phyloP scores from a whole-genome alignment of 2,888 invertebrate genomes.

The Meliscaeva auricollis region DNA sequence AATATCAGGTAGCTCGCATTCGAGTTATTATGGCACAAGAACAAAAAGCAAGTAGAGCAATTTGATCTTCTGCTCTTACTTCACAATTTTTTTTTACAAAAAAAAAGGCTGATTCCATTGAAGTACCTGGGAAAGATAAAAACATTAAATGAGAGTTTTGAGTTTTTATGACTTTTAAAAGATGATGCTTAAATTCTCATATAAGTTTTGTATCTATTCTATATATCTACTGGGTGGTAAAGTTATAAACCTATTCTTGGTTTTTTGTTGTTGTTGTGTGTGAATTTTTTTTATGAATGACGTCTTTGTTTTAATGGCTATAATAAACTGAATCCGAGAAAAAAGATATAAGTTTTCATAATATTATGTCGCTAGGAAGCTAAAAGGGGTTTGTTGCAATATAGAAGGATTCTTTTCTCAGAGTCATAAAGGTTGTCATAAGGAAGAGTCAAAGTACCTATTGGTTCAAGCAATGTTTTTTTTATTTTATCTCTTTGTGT shows the following conservation, averaged over 20 bases:
- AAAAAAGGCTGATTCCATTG: constrained; percentile 57
- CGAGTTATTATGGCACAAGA: constrained; percentile 2
- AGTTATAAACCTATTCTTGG: constrained; percentile 8
- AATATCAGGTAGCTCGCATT: constrained; percentile 26
- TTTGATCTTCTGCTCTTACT: constrained; percentile 31
- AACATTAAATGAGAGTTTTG: constrained; percentile 40
- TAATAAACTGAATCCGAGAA: constrained; percentile 3
- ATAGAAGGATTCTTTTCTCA: not conserved
- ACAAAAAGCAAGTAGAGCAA: constrained; percentile 41
- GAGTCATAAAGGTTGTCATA: not conserved
- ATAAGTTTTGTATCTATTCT: not conserved
- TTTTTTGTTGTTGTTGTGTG: not conserved
- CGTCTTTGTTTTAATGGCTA: constrained; percentile 19
- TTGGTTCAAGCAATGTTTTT: too few relatives aligned
- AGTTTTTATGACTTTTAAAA: constrained; percentile 37
- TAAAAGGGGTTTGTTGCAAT: not conserved
- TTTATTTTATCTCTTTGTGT: too few relatives aligned
- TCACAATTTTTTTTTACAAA: constrained; percentile 20
- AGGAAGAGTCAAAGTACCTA: too few relatives aligned
- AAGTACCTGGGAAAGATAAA: constrained; percentile 51
- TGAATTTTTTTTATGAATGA: not conserved
- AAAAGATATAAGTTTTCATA: not conserved
- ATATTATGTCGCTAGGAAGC: not conserved
- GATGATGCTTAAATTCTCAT: constrained; percentile 2
- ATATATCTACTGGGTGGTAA: constrained; percentile 31